Evolutionary conservation across 2,888 invertebrate species (phyloP), one percentile per base, ranked within the genome.

Genomic region (Caenorhabditis sp.): DNA sequence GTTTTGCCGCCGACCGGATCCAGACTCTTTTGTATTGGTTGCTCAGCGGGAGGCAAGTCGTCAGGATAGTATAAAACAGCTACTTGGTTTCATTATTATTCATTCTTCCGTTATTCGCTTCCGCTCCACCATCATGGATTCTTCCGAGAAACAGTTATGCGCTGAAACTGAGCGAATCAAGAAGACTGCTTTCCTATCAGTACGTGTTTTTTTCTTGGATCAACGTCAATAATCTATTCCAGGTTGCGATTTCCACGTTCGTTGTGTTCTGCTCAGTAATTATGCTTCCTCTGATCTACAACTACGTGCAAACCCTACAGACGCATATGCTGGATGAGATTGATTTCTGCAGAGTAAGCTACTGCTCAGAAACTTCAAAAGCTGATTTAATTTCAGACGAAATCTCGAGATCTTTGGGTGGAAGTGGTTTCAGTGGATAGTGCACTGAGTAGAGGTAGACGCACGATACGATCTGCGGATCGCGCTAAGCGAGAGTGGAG

Each of bases 231-330:
- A 14, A 16, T 41, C 14, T 54, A 7, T 76, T 64, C 16, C 22
- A 84, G 84, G 84, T 92, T n/a, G 90, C 89, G 7, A 79, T 92
- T 26, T 89, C 90, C 19, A 92, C 92, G 8, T 88, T 88, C 10
- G 90, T 92, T 4, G 91, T 92, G 6, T 84, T 91, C 54, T 86
- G 88, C 16, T 89, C 91, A 14, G 88, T 92, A n/a, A 84, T 92
- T 41, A 89, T 91, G 24, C 86, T 92, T 61, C 92, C 92, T 19
- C 77, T 92, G 82, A 87, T 92, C n/a, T 91, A 92, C n/a, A 70
- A 31, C 44, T 59, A 77, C 26, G 64, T 64, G 16, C 49, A 73
- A 31, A 63, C 87, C 8, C 86, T 92, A 28, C 91, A 92, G 80
- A 87, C 88, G 24, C 91, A 92, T 56, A 82, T 92, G 83, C 70